Conservation (phyloP, 1,140 invertebrate species). For the Sminthurides bifidus region DNA sequence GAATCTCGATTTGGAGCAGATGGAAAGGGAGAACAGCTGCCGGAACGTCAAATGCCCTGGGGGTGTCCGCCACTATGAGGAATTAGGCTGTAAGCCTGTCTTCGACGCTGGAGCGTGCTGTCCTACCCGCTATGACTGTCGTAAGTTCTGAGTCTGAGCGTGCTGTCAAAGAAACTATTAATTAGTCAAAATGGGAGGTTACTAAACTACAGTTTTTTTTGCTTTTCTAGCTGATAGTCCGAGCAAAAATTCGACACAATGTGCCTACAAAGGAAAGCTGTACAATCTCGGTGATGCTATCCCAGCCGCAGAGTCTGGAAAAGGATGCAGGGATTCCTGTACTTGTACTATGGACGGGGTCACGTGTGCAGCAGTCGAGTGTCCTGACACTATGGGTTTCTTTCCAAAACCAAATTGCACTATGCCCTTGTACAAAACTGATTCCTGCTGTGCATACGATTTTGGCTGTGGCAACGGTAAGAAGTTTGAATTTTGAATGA, state of each 20-base stretch:
- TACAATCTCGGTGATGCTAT: slow-evolving; percentile 29
- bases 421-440: slow-evolving; percentile 21
- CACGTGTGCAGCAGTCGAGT: slow-evolving; percentile 29
- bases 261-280: slow-evolving; percentile 29
- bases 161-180: not conserved
- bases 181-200: not conserved
- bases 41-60: slow-evolving; percentile 25
- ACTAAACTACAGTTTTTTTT: not conserved
- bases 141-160: slow-evolving; percentile 13
- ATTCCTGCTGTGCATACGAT: slow-evolving; percentile 23
- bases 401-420: slow-evolving; percentile 22
- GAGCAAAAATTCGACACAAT: slow-evolving; percentile 5
- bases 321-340: slow-evolving; percentile 24
- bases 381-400: slow-evolving; percentile 23
- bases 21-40: slow-evolving; percentile 16
- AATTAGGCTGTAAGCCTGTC: slow-evolving; percentile 30
- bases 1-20: not conserved
- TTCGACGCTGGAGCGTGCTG: slow-evolving; percentile 32
- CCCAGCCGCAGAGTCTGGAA: slow-evolving; percentile 17
- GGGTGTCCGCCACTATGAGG: slow-evolving; percentile 27
- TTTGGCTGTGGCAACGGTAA: slow-evolving; percentile 24
- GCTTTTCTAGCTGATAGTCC: not conserved
- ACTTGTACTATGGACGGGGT: slow-evolving; percentile 15
- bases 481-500: not conserved
- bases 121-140: slow-evolving; percentile 32